Conservation (phyloP, 2,888 invertebrate genomes). For the Sphaerophoria rueppellii region DNA sequence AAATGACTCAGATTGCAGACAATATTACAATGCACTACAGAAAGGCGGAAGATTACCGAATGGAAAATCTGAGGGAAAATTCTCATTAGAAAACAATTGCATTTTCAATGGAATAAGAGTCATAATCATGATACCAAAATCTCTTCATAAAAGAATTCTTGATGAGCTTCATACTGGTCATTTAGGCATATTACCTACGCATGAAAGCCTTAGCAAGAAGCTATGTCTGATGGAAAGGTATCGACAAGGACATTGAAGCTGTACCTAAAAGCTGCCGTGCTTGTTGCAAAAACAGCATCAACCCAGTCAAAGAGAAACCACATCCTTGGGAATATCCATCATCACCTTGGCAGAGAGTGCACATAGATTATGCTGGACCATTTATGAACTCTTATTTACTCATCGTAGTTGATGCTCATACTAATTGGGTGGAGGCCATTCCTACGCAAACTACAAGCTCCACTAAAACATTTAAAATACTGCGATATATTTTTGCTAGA, state of each 20-base stretch:
- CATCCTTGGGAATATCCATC: no score
- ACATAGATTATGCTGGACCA: no score
- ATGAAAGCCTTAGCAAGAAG: not conserved
- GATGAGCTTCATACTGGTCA: constrained; percentile 40
- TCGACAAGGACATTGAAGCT: constrained; percentile 42
- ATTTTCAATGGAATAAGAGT: constrained; percentile 44
- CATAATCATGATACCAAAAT: constrained; percentile 51
- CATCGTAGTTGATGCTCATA: no score
- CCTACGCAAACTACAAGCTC: no score
- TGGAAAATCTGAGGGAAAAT: constrained; percentile 5
- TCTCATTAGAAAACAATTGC: constrained; percentile 31
- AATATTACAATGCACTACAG: constrained; percentile 30
- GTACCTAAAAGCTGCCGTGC: constrained; percentile 41
- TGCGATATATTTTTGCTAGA: no score
- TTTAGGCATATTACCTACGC: not conserved
- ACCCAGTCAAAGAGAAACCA: no score
- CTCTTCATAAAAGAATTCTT: constrained; percentile 35
- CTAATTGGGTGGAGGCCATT: no score
- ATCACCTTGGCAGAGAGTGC: no score
- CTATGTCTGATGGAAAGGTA: not conserved
- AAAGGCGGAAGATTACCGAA: constrained; percentile 14
- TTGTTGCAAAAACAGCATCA: no score
- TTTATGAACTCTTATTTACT: no score
- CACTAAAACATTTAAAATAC: no score
- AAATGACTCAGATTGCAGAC: constrained; percentile 27